Evolutionary conservation across 2,888 invertebrate genomes (phyloP).

Genomic region (Apeira syringaria): DNA sequence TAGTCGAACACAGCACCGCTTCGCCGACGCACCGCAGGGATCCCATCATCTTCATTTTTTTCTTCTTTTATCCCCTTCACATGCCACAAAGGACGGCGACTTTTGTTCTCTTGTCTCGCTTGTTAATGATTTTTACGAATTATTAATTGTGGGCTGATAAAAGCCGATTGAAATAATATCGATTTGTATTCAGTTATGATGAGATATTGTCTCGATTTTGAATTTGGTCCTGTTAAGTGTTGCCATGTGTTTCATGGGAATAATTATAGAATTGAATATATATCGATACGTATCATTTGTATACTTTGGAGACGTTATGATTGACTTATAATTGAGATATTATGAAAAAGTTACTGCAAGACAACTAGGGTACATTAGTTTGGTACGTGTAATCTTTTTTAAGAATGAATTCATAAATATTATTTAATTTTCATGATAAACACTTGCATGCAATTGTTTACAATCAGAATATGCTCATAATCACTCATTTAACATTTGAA

Average conservation of each 20-base stretch:
- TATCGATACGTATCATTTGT: too few relatives aligned
- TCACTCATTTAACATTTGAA: too few relatives aligned
- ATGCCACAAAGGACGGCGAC: constrained; percentile 77
- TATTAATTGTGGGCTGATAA: constrained; percentile 78
- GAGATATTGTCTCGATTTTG: constrained; percentile 26
- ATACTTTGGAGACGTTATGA: too few relatives aligned
- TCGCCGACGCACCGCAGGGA: constrained; percentile 59
- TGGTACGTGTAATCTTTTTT: too few relatives aligned
- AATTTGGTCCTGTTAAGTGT: constrained; percentile 6
- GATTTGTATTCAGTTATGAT: constrained; percentile 35
- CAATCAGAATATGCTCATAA: too few relatives aligned
- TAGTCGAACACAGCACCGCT: constrained; percentile 42
- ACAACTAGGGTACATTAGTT: too few relatives aligned
- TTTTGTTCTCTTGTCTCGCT: constrained; percentile 78
- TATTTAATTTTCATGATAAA: too few relatives aligned
- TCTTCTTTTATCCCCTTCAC: constrained; percentile 54
- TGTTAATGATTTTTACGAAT: constrained; percentile 82
- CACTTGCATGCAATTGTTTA: too few relatives aligned
- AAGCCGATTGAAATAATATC: constrained; percentile 77
- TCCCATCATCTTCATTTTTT: constrained; percentile 43
- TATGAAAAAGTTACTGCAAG: too few relatives aligned
- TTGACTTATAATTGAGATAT: too few relatives aligned
- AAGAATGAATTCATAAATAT: too few relatives aligned
- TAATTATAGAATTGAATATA: too few relatives aligned
- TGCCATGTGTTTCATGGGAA: constrained; percentile 18